A percentile compares a stretch with the other conserved stretches of the same genome.
phyloP scores from a whole-genome alignment of 1,140 invertebrate species.

The Drosophila tsacasi region DNA sequence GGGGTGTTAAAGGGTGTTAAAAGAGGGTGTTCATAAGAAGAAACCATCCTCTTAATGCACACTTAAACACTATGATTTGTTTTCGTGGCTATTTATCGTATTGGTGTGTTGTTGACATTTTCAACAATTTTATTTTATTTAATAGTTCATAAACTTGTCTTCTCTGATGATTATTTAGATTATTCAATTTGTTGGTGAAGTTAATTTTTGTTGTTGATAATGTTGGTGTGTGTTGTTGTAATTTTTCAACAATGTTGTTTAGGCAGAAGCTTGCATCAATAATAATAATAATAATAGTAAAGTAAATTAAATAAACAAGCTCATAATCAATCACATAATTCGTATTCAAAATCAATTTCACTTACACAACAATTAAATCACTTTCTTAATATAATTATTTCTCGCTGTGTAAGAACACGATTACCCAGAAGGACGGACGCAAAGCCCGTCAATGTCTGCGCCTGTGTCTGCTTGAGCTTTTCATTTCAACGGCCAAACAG shows the following conservation, averaged over 20 bases:
- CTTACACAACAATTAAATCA: background rate
- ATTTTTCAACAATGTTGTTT: background rate
- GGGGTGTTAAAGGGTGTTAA: slow-evolving; percentile 5
- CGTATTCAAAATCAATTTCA: background rate
- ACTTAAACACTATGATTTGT: background rate
- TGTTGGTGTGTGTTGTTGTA: background rate
- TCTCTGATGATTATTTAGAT: background rate
- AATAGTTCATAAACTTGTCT: no score
- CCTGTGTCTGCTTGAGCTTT: slow-evolving; percentile 25
- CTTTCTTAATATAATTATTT: no score
- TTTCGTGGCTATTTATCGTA: background rate
- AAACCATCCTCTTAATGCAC: slow-evolving; percentile 1
- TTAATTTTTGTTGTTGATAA: background rate
- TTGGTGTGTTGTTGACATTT: background rate
- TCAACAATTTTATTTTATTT: background rate
- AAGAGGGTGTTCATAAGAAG: background rate
- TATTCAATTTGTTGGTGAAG: background rate
- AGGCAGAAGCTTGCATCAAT: background rate
- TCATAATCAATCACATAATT: background rate
- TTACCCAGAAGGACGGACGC: background rate
- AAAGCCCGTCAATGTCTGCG: slow-evolving; percentile 26
- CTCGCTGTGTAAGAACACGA: background rate
- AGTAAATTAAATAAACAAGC: no score
- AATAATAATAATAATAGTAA: background rate
- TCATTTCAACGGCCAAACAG: slow-evolving; percentile 22